These are phyloP conservation scores for Dryococelus australis DNA, from an alignment of 2,888 invertebrate species.

Conservation along the genomic window DNA sequence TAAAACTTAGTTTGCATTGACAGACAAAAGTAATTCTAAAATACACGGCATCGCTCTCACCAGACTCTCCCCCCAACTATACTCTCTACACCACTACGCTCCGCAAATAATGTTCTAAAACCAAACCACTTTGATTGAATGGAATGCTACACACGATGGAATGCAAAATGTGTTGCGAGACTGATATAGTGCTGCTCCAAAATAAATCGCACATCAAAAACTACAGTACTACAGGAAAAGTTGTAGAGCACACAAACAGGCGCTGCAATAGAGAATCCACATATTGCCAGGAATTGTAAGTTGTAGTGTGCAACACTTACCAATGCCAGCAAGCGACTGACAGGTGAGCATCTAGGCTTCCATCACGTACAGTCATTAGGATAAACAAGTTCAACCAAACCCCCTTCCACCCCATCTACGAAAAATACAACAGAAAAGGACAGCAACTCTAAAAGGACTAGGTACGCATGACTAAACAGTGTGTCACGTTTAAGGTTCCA, in stretches of 20 bases:
- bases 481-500: neutral
- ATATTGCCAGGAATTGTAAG: neutral
- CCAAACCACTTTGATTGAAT: constrained; percentile 4
- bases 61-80: constrained; percentile 24
- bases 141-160: constrained; percentile 40
- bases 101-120: constrained; percentile 26
- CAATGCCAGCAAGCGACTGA: neutral
- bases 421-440: neutral
- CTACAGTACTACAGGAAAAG: neutral
- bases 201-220: neutral
- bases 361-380: neutral
- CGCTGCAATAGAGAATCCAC: neutral
- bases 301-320: neutral
- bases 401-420: neutral
- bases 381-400: neutral
- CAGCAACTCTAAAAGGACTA: neutral
- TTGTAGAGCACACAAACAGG: neutral
- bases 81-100: neutral
- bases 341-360: neutral
- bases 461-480: neutral
- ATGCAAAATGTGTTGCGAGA: constrained; percentile 32
- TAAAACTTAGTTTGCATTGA: constrained; percentile 35
- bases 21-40: constrained; percentile 22
- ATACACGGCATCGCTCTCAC: constrained; percentile 26
- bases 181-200: constrained; percentile 11